phyloP scores from a whole-genome alignment of 1,140 invertebrate species.

The Leguminivora glycinivorella region DNA sequence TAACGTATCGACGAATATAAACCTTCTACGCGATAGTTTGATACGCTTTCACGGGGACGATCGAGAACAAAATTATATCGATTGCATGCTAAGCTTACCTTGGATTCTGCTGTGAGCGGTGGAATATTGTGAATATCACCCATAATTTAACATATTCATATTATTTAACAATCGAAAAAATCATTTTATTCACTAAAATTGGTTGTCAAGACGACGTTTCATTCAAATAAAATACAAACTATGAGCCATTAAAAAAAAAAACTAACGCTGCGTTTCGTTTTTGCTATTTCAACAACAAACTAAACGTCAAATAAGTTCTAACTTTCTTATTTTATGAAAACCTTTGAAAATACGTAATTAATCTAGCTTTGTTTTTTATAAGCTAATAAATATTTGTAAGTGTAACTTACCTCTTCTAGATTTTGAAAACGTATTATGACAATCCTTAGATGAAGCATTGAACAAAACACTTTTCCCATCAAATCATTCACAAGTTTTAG shows the following conservation, averaged over 20 bases:
- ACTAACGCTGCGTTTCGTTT: slow-evolving; percentile 47
- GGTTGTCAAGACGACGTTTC: slow-evolving; percentile 75
- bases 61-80: slow-evolving; percentile 29
- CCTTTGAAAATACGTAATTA: too few species aligned
- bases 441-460: slow-evolving; percentile 1
- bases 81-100: slow-evolving; percentile 50
- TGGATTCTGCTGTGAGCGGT: slow-evolving; percentile 54
- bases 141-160: slow-evolving; percentile 73
- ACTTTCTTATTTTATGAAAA: not conserved
- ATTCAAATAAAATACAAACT: slow-evolving; percentile 75
- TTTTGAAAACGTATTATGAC: not conserved
- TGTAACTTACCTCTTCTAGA: not conserved
- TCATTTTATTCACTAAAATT: slow-evolving; percentile 61
- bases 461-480: not conserved
- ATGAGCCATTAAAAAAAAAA: slow-evolving; percentile 48
- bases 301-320: not conserved
- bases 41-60: slow-evolving; percentile 28
- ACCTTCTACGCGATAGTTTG: slow-evolving; percentile 43
- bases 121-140: slow-evolving; percentile 62
- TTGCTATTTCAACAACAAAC: slow-evolving; percentile 20
- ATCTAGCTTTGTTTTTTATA: too few species aligned
- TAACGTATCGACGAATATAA: slow-evolving; percentile 51
- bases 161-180: slow-evolving; percentile 56
- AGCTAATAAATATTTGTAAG: not conserved
- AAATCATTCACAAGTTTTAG: not conserved